Evolutionary conservation across 1,140 invertebrate species (phyloP), one percentile per base, ranked within the genome.

Genomic region (Streblospio benedicti): DNA sequence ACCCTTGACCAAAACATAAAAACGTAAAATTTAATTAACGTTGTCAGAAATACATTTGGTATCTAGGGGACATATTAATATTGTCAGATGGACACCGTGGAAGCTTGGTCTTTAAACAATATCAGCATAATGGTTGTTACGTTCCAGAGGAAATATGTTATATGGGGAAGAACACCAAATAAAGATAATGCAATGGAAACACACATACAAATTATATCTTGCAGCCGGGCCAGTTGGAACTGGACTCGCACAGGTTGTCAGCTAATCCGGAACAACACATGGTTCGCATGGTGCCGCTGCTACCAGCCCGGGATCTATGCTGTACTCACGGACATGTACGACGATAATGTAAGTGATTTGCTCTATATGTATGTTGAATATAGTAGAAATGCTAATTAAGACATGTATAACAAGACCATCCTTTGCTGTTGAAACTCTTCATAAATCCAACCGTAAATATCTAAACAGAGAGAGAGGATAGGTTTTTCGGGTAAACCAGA

Each of bases 241-340:
- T 62, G 64, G 64, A 23, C 32, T 16, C 28, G 25, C 6, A 25
- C n/a, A 14, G n/a, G 18, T 30, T 62, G 61, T 51, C 25, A 12
- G n/a, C 25, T 67, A 31, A 20, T 30, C 1, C 9, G 23, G 20
- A 55, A 49, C 47, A 56, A 43, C n/a, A 18, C 45, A 18, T 49
- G 30, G 2, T 61, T 65, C 20, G 70, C 62, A 0, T 45, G 58
- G 9, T 77, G 75, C 59, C 66, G 61, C 18, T 77, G 74, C 56
- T 31, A 55, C 18, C 25, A 59, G 12, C 66, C 69, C 12, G 74
- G 73, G 3, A 63, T 76, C 9, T 76, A 67, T 56, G 69, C 75
- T 16, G 67, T 72, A 23, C 72, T 70, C 16, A 76, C 75, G 25
- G 75, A 77, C 54, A 76, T 77, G 74, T 77, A 71, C 62, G 69